Conservation (phyloP, 2,113 vertebrate species). For the Oceanites oceanicus region DNA sequence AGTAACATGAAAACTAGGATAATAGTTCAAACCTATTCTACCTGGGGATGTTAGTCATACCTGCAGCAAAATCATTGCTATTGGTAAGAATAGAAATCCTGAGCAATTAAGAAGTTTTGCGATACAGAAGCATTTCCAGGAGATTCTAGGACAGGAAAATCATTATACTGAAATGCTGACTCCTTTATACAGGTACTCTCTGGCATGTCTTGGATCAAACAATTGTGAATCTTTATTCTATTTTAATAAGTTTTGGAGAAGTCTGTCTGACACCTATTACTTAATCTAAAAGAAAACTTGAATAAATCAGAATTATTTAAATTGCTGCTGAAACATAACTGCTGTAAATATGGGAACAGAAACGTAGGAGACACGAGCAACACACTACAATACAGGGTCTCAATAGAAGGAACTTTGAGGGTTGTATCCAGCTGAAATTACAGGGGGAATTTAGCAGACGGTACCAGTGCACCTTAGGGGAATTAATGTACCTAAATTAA, state of each 20-base stretch:
- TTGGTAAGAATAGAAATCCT: neutral
- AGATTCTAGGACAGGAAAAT: neutral
- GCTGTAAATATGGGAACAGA: neutral
- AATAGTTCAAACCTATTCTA: neutral
- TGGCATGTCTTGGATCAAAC: neutral
- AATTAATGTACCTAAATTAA: neutral
- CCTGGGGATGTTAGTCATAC: neutral
- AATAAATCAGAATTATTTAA: neutral
- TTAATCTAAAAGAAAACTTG: neutral
- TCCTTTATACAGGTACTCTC: neutral
- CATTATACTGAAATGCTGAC: neutral
- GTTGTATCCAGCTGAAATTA: neutral
- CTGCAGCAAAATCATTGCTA: neutral
- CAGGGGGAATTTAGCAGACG: neutral
- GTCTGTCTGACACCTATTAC: neutral
- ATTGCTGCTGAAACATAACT: neutral
- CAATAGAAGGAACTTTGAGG: neutral
- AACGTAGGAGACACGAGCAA: rapidly evolving
- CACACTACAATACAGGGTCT: neutral
- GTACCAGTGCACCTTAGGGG: neutral
- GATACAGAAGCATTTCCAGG: neutral
- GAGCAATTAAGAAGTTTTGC: neutral
- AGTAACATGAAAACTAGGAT: neutral
- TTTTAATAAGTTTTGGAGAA: neutral
- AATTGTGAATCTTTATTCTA: neutral